Percentiles rank a stretch among this genome's conserved stretches.
Evolutionary conservation across 2,888 invertebrate species (phyloP).

Genomic region (Linnaemya vulpina): DNA sequence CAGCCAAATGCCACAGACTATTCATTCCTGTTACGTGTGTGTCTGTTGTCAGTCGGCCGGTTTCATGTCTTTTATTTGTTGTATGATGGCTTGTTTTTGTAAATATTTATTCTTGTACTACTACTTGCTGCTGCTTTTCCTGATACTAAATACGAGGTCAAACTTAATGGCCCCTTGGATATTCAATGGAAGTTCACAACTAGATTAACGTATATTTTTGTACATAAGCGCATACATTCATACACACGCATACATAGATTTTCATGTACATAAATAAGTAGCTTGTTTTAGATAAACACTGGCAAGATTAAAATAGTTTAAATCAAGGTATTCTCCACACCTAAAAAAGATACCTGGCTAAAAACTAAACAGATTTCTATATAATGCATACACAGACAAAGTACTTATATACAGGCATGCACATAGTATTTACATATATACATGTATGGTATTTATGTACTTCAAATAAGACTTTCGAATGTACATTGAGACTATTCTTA

Average conservation of each 20-base stretch:
- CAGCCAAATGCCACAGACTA: slow-evolving; percentile 69
- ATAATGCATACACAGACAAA: too few relatives aligned
- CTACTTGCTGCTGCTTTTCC: slow-evolving; percentile 17
- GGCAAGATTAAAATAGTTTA: too few relatives aligned
- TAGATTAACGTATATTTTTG: neutral
- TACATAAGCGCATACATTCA: neutral
- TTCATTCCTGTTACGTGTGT: slow-evolving; percentile 44
- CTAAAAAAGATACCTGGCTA: too few relatives aligned
- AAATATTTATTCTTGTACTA: slow-evolving; percentile 47
- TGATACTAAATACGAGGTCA: slow-evolving; percentile 42
- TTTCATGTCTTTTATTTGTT: slow-evolving; percentile 48
- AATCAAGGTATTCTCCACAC: too few relatives aligned
- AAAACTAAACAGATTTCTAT: too few relatives aligned
- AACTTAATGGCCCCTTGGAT: slow-evolving; percentile 11
- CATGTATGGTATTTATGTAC: too few relatives aligned
- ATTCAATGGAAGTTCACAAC: neutral
- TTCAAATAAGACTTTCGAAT: too few relatives aligned
- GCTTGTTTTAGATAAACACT: neutral
- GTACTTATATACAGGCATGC: too few relatives aligned
- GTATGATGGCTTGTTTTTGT: slow-evolving; percentile 40
- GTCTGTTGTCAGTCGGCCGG: slow-evolving; percentile 30
- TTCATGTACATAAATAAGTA: neutral
- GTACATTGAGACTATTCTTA: too few relatives aligned
- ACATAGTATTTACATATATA: too few relatives aligned
- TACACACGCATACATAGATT: neutral